Evolutionary conservation across 2,888 invertebrate genomes (phyloP).

Genomic region (Drosophila gaucha): DNA sequence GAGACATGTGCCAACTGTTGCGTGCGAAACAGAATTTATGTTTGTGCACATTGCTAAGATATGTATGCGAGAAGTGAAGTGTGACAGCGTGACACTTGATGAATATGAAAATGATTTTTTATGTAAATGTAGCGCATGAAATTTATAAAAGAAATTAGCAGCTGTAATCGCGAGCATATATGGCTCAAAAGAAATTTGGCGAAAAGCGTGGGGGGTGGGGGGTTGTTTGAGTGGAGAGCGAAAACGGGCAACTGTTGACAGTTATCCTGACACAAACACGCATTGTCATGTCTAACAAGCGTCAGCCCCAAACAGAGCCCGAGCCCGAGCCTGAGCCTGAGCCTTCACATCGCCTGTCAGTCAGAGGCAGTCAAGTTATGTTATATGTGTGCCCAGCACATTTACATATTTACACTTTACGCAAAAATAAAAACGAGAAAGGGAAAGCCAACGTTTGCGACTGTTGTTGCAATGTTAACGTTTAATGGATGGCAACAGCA

Average conservation of each 20-base stretch:
- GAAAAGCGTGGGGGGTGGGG: not conserved
- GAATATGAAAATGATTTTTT: constrained; percentile 56
- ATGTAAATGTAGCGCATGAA: constrained; percentile 69
- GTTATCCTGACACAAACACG: constrained; percentile 79
- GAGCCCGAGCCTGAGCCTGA: constrained; percentile 35
- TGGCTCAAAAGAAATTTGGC: not conserved
- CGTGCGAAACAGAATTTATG: constrained; percentile 33
- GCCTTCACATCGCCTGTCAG: constrained; percentile 63
- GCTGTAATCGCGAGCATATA: constrained; percentile 32
- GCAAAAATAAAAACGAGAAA: constrained; percentile 1
- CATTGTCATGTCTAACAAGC: constrained; percentile 79
- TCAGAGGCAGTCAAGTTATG: constrained; percentile 52
- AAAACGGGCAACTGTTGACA: constrained; percentile 69
- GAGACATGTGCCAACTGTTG: constrained; percentile 48
- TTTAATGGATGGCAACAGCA: constrained; percentile 23
- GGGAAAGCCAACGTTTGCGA: constrained; percentile 4
- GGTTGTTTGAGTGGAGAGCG: not conserved
- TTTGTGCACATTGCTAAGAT: constrained; percentile 33
- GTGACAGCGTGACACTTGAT: constrained; percentile 55
- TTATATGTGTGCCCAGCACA: constrained; percentile 22
- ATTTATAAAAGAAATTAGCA: constrained; percentile 78
- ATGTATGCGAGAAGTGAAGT: constrained; percentile 10
- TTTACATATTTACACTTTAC: constrained; percentile 60
- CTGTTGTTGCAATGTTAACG: constrained; percentile 34
- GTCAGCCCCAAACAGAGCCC: constrained; percentile 56